Evolutionary conservation across 2,113 vertebrate genomes (phyloP).

Genomic region (Emydocephalus ijimae): DNA sequence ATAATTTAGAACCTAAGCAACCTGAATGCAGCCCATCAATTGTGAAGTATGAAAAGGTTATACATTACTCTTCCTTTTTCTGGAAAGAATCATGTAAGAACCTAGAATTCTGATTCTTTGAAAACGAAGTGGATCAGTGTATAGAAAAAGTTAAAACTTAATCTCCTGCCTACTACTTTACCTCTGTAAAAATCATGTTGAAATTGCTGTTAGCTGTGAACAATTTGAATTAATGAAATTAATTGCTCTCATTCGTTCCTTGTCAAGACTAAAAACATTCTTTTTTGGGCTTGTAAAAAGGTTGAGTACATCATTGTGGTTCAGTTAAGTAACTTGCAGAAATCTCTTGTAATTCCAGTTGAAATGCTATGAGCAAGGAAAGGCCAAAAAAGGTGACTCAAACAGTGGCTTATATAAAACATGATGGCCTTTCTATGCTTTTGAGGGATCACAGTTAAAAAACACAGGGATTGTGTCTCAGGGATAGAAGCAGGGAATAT

Average conservation of each 20-base stretch:
- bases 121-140: not conserved
- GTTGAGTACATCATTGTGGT: not conserved
- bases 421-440: not conserved
- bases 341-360: not conserved
- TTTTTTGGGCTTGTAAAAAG: not conserved
- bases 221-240: constrained; percentile 13
- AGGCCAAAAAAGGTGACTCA: not conserved
- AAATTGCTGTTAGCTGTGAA: not conserved
- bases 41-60: not conserved
- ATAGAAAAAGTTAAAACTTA: not conserved
- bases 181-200: not conserved
- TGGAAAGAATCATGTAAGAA: not conserved
- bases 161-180: not conserved
- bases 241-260: not conserved
- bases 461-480: not conserved
- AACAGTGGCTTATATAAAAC: not conserved
- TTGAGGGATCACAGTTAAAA: not conserved
- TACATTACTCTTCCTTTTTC: not conserved
- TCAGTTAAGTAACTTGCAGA: not conserved
- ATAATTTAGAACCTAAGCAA: not conserved
- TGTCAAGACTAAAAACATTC: not conserved
- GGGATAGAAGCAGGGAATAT: not conserved
- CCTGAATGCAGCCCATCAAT: not conserved
- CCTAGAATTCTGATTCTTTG: not conserved
- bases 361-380: not conserved